phyloP scores from a whole-genome alignment of 1,140 invertebrate species.

The Drosophila equinoxialis region DNA sequence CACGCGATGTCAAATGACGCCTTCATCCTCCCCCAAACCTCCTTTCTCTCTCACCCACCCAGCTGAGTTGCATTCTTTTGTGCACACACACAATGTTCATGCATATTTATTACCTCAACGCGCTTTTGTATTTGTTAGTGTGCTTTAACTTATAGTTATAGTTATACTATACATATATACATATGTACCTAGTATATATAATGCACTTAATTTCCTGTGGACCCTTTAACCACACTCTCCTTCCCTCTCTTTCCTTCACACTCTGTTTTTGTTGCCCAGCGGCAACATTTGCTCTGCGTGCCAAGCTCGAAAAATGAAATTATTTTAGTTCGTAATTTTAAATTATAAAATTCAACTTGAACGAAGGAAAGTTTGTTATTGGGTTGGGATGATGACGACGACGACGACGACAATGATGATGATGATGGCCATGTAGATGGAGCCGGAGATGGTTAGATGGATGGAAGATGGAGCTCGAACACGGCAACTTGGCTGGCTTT shows the following conservation, averaged over 20 bases:
- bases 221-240: neutral
- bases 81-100: conserved; percentile 71
- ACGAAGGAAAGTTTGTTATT: conserved; percentile 25
- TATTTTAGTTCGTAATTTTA: conserved; percentile 79
- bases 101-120: conserved; percentile 75
- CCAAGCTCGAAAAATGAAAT: conserved; percentile 73
- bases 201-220: conserved; percentile 70
- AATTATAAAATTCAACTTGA: conserved; percentile 73
- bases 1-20: conserved; percentile 74
- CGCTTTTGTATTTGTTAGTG: conserved; percentile 69
- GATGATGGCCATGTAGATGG: neutral
- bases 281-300: conserved; percentile 64
- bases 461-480: conserved; percentile 48
- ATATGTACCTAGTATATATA: conserved; percentile 50
- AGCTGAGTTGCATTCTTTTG: conserved; percentile 65
- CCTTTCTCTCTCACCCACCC: neutral
- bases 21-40: conserved; percentile 1
- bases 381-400: neutral
- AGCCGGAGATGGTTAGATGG: neutral
- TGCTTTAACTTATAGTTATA: conserved; percentile 25
- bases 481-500: conserved; percentile 48
- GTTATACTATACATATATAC: conserved; percentile 49
- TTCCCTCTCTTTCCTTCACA: neutral
- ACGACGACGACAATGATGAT: neutral
- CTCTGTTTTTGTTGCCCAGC: conserved; percentile 16